Evolutionary conservation across 1,140 invertebrate genomes (phyloP).

Genomic region (Cotesia typhae): DNA sequence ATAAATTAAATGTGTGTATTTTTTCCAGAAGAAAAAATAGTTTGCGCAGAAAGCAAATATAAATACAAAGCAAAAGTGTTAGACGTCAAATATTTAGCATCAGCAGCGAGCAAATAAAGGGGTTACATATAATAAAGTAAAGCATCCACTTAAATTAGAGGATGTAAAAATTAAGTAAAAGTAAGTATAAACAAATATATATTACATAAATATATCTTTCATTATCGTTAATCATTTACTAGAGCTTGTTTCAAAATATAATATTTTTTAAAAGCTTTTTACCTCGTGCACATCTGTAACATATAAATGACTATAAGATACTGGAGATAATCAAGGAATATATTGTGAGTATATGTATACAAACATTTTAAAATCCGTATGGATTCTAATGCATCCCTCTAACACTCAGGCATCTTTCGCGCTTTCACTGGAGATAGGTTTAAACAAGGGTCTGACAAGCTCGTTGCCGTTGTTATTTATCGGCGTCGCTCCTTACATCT

Average conservation of each 20-base stretch:
- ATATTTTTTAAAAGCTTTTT: constrained; percentile 19
- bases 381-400: constrained; percentile 20
- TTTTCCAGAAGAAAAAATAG: too few relatives aligned
- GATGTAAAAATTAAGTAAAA: too few relatives aligned
- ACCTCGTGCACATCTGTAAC: constrained; percentile 22
- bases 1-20: too few relatives aligned
- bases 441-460: constrained; percentile 66
- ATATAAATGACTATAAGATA: constrained; percentile 3
- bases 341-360: background rate
- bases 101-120: too few relatives aligned
- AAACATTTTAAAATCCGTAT: constrained; percentile 17
- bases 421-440: constrained; percentile 46
- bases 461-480: constrained; percentile 66
- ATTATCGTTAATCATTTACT: background rate
- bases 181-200: too few relatives aligned
- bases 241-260: too few relatives aligned
- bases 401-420: constrained; percentile 16
- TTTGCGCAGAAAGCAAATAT: too few relatives aligned
- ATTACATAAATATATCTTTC: too few relatives aligned
- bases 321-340: background rate
- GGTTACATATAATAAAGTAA: too few relatives aligned
- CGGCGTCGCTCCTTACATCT: constrained; percentile 63
- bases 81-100: too few relatives aligned
- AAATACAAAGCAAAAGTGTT: too few relatives aligned
- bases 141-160: too few relatives aligned